Conservation (phyloP, 2,797 vertebrate genomes). For the Dendrocincla fuliginosa region DNA sequence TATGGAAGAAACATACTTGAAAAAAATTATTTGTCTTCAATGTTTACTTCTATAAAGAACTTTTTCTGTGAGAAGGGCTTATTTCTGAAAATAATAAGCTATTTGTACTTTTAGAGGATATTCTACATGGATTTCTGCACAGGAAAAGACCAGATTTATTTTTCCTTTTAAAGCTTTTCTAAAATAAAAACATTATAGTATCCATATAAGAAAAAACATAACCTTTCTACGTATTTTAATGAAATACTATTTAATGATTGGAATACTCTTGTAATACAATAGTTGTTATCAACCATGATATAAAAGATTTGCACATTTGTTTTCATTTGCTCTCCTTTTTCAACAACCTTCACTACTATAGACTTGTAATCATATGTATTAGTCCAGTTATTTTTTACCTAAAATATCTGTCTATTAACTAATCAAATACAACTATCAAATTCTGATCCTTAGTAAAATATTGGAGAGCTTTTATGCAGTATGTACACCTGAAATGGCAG, state of each 20-base stretch:
- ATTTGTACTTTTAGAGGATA: not conserved
- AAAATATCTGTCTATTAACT: not conserved
- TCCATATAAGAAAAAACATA: not conserved
- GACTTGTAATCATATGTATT: not conserved
- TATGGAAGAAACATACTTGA: not conserved
- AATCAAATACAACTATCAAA: not conserved
- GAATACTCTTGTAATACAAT: not conserved
- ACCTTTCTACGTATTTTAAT: not conserved
- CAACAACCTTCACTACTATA: not conserved
- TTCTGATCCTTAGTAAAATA: not conserved
- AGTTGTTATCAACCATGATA: fast-evolving
- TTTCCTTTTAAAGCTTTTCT: not conserved
- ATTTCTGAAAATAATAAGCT: not conserved
- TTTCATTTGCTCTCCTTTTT: not conserved
- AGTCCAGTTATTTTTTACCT: not conserved
- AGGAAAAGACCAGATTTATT: fast-evolving
- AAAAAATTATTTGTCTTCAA: not conserved
- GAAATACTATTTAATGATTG: not conserved
- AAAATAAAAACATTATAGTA: not conserved
- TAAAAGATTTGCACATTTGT: not conserved
- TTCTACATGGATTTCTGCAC: not conserved
- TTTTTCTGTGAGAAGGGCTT: not conserved
- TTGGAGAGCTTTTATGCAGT: not conserved
- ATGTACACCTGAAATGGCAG: too few relatives aligned
- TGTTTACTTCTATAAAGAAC: not conserved